Base-by-base conservation (phyloP, 2,113 vertebrate genomes). In the Aramus guarauna region DNA sequence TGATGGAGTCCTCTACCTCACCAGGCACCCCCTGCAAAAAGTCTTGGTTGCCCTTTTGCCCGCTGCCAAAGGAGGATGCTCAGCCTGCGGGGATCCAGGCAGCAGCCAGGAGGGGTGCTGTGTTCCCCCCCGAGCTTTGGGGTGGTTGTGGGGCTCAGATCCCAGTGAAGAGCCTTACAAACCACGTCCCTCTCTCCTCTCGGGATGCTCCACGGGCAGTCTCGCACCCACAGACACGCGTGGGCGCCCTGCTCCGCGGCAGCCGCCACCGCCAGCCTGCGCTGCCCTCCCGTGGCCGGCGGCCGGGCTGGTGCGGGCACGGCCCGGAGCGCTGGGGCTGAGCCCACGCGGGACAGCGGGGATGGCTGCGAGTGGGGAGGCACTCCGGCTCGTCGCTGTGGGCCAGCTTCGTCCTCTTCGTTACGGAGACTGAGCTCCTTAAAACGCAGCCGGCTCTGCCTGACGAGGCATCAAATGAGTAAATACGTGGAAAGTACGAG, bases 401-500 rank as follows among this genome's bases (percentile, higher is more conserved):
- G 23, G 47, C 1, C 4, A 67, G 23, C 53, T 34, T 17, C 1
- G 1, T 26, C 48, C 69, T 36, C 56, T 52, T 39, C 21, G 0
- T 47, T 36, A n/a, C 1, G 7, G 45, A 11, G 16, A 36, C 5
- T 13, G 36, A 75, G 37, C 55, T 58, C 16, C 14, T 43, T 50
- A 19, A 62, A 30, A 18, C 0, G 18, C 68, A 39, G 23, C 32
- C 1, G 1, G 9, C 59, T 58, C 56, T 48, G 32, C 23, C 79
- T 30, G 45, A 43, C 1, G 5, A 64, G 43, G 32, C 48, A n/a
- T 12, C 32, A 17, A 45, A 23, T 1, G 27, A 43, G 30, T 55
- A 37, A 48, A n/a, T 7, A 8, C 0, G 0, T 19, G 36, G 60
- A 13, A 32, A 68, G 36, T 5, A 32, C 0, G 1, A 73, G 39